These are phyloP conservation scores for Beroe ovata DNA, from an alignment of 37 sponge, comb jelly and placozoan species.

Conservation along the genomic window DNA sequence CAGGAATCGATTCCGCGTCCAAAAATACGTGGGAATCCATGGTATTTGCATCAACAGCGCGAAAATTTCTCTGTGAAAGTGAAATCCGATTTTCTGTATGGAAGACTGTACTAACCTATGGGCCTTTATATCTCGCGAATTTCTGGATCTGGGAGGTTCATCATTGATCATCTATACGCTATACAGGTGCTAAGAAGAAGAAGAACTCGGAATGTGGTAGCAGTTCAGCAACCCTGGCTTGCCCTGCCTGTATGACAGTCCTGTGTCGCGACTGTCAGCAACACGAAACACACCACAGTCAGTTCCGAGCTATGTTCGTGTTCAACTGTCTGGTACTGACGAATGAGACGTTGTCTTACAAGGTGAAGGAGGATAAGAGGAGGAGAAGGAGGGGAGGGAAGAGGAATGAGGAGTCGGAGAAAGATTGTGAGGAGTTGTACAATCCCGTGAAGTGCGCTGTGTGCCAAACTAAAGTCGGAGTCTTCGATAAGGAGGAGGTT, in stretches of 20 bases:
- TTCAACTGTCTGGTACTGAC: slow-evolving; percentile 29
- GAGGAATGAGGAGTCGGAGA: slow-evolving; percentile 1
- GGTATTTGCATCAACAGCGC: too few relatives aligned
- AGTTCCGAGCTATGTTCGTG: slow-evolving; percentile 52
- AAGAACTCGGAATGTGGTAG: too few relatives aligned
- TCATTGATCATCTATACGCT: too few relatives aligned
- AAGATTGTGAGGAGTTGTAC: slow-evolving; percentile 23
- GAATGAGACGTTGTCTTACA: slow-evolving; percentile 19
- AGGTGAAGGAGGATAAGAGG: slow-evolving; percentile 47
- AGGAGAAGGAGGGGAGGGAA: neutral
- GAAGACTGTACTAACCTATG: too few relatives aligned
- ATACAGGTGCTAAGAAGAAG: too few relatives aligned
- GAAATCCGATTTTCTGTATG: too few relatives aligned
- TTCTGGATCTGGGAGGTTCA: too few relatives aligned
- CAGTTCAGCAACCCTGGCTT: slow-evolving; percentile 26
- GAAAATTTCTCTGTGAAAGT: too few relatives aligned
- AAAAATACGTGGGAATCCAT: too few relatives aligned
- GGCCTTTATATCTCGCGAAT: too few relatives aligned
- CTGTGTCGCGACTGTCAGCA: slow-evolving; percentile 47
- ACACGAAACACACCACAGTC: neutral
- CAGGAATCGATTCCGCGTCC: too few relatives aligned
- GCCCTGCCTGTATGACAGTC: slow-evolving; percentile 15
- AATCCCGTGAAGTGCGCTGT: slow-evolving; percentile 28
- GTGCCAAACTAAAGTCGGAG: slow-evolving; percentile 33
- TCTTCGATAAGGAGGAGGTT: slow-evolving; percentile 39